phyloP scores from a whole-genome alignment of 2,888 invertebrate species.

The Apamea crenata region DNA sequence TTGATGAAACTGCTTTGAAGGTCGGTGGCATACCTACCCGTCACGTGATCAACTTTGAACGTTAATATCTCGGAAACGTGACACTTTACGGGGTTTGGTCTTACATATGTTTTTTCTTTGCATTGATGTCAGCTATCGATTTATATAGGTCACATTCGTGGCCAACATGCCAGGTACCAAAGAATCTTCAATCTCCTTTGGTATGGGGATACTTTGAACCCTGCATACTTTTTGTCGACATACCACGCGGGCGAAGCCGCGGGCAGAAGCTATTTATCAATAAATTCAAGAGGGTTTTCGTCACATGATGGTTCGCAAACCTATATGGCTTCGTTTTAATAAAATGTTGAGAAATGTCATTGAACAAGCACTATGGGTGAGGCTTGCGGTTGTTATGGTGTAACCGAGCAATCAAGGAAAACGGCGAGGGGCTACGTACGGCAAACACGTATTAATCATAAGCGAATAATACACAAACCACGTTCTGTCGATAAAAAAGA shows the following conservation, averaged over 20 bases:
- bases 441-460: slow-evolving; percentile 15
- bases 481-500: slow-evolving; percentile 33
- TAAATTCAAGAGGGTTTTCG: neutral
- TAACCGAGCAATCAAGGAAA: slow-evolving; percentile 20
- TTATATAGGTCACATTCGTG: too few relatives aligned
- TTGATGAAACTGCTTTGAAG: neutral
- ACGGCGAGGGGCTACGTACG: neutral
- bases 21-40: too few relatives aligned
- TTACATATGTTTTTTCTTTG: too few relatives aligned
- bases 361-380: neutral
- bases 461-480: slow-evolving; percentile 7
- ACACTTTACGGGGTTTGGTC: too few relatives aligned
- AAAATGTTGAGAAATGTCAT: slow-evolving; percentile 22
- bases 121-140: too few relatives aligned
- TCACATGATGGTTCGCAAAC: neutral
- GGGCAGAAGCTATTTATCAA: neutral
- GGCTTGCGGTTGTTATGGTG: neutral
- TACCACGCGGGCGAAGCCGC: neutral
- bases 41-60: too few relatives aligned
- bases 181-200: too few relatives aligned
- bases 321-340: slow-evolving; percentile 2
- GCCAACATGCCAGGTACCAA: too few relatives aligned
- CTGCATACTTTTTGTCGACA: neutral
- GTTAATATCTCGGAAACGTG: too few relatives aligned
- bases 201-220: too few relatives aligned